Base-by-base conservation (phyloP, 2,797 vertebrate genomes). In the Sparus aurata region DNA sequence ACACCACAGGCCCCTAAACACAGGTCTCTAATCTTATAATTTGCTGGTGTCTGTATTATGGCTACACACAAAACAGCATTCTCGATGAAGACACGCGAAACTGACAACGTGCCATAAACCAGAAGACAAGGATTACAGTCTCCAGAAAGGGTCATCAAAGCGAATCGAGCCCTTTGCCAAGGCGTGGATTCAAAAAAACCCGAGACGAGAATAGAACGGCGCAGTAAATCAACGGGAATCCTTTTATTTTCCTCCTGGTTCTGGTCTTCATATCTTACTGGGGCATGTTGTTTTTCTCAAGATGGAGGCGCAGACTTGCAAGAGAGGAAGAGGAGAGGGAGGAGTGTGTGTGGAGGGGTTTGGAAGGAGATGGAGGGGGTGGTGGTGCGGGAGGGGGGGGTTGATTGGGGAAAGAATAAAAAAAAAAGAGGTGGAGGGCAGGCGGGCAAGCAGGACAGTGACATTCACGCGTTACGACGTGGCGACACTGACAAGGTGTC, bases 381-480 rank as follows among this genome's bases (percentile, higher is more conserved):
- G 55, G 30, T 5, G 30, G 30, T 34, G 30, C 5, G 30, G 5
- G 63, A 12, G 52, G 53, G 64, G 64, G 55, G 58, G 73, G 30
- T 41, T 70, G 76, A 83, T 75, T 82, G 69, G 77, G 76, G 77
- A 22, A 15, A 17, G 23, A 34, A 34, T 30, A 41, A 80, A 77
- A 79, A 75, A 78, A 76, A 85, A 77, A 59, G 71, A 80, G 81
- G 70, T 63, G 70, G 84, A 70, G 71, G 82, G 84, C 77, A 80
- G 72, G 87, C 77, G 66, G 78, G 80, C 73, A 23, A 77, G 85
- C 85, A 82, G 85, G 93, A 93, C 92, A 92, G 94, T 94, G 94
- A 95, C 92, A 95, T 95, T 95, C 93, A 95, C 92, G 92, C 90
- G 90, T 92, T 92, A 69, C 88, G 93, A 94, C 93, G 72, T 90